phyloP scores from a whole-genome alignment of 2,797 vertebrate species.

The Darevskia mixta region DNA sequence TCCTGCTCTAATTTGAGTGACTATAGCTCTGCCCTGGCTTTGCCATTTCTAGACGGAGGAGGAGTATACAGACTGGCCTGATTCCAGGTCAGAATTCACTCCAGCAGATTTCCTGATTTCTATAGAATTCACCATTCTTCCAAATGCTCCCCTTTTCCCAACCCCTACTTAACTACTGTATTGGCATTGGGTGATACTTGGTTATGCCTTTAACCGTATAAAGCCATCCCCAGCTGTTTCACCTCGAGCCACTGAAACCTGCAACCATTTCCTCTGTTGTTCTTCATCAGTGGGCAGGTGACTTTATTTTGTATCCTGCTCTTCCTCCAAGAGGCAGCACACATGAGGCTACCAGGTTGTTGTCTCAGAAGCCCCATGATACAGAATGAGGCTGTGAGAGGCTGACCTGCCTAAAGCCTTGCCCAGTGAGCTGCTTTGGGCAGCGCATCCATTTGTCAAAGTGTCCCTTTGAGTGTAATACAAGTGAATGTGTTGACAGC shows the following conservation, averaged over 20 bases:
- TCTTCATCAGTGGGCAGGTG: background rate
- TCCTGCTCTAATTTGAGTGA: slow-evolving; percentile 32
- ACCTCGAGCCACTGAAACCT: background rate
- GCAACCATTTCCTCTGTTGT: background rate
- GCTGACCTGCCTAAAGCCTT: background rate
- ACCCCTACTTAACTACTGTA: background rate
- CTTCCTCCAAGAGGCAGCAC: background rate
- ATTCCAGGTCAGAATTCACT: slow-evolving; percentile 1
- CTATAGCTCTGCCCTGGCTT: background rate
- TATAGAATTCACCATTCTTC: slow-evolving; percentile 1
- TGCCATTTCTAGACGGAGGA: background rate
- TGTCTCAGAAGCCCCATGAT: background rate
- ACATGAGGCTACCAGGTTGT: background rate
- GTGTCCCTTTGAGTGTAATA: background rate
- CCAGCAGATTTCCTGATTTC: slow-evolving; percentile 15
- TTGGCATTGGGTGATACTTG: slow-evolving; percentile 5
- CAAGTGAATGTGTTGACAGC: background rate
- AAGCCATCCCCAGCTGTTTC: background rate
- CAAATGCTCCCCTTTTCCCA: background rate
- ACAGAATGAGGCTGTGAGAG: too few relatives aligned
- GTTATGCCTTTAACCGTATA: background rate
- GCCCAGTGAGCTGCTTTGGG: background rate
- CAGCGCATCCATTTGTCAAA: background rate
- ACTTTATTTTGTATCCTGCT: background rate
- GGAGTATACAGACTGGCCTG: slow-evolving; percentile 18